Percentiles rank a stretch among this genome's conserved stretches.
phyloP scores from a whole-genome alignment of 2,797 vertebrate genomes.

The Rhinichthys osculus region DNA sequence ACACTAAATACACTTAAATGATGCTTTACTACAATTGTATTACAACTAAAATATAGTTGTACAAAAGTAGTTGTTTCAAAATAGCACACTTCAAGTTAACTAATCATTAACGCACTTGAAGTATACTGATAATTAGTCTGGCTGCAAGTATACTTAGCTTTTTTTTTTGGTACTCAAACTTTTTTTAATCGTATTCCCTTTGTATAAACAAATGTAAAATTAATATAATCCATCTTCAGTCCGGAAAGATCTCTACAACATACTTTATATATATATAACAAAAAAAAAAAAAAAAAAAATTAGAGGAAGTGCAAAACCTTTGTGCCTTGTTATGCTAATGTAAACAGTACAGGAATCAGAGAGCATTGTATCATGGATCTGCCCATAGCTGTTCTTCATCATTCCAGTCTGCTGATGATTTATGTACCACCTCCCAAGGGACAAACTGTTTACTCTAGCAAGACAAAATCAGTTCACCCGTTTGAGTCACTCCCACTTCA shows the following conservation, averaged over 20 bases:
- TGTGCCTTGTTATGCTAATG: not conserved
- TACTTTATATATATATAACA: not conserved
- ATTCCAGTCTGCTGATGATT: conserved; percentile 18
- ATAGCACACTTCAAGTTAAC: no score
- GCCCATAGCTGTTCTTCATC: conserved; percentile 12
- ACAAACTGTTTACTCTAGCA: conserved; percentile 59
- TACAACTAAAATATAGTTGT: no score
- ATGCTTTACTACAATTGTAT: no score
- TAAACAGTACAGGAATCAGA: not conserved
- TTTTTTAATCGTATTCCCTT: not conserved
- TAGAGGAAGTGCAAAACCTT: not conserved
- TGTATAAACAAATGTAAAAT: not conserved
- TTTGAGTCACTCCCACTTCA: conserved; percentile 53
- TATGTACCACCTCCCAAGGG: conserved; percentile 49
- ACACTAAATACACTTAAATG: no score
- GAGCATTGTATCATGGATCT: not conserved
- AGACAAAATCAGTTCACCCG: conserved; percentile 56
- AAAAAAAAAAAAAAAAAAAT: not conserved
- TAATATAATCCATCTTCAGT: not conserved
- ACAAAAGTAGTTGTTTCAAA: no score
- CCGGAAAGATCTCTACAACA: not conserved
- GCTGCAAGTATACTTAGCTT: no score
- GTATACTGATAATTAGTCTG: no score
- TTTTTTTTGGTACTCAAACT: no score
- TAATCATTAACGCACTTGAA: no score